Conservation (phyloP, 2,888 invertebrate genomes). For the Agonopterix heracliana region DNA sequence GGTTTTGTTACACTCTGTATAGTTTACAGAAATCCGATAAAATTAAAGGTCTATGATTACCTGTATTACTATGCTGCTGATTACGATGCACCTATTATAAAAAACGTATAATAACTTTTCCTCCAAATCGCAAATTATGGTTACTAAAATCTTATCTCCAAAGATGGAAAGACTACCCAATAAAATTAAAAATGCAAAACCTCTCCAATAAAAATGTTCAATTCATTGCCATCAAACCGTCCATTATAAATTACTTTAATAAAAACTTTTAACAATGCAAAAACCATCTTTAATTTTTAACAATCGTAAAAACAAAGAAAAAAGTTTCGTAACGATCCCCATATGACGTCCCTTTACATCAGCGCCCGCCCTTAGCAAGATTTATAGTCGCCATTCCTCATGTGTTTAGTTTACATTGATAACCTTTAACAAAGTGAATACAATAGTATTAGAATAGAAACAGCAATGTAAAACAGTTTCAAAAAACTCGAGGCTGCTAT, state of each 20-base stretch:
- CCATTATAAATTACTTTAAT: constrained; percentile 33
- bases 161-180: background rate
- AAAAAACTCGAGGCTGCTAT: constrained; percentile 36
- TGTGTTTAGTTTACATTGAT: constrained; percentile 32
- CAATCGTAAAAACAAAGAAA: constrained; percentile 60
- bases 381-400: constrained; percentile 42
- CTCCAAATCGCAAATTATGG: too few relatives aligned
- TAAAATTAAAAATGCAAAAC: constrained; percentile 16
- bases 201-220: constrained; percentile 17
- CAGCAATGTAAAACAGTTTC: constrained; percentile 36
- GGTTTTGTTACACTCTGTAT: too few relatives aligned
- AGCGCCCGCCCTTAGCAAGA: constrained; percentile 48
- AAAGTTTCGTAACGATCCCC: constrained; percentile 55
- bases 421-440: constrained; percentile 1
- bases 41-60: too few relatives aligned
- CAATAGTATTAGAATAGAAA: constrained; percentile 7
- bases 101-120: too few relatives aligned
- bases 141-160: too few relatives aligned
- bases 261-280: constrained; percentile 42
- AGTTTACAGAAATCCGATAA: too few relatives aligned
- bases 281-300: constrained; percentile 45
- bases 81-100: too few relatives aligned
- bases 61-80: too few relatives aligned
- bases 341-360: constrained; percentile 57
- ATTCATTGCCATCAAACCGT: constrained; percentile 34